Evolutionary conservation across 2,113 vertebrate species (phyloP), one percentile per base, ranked within the genome.

Genomic region (Neotragus pygmaeus): DNA sequence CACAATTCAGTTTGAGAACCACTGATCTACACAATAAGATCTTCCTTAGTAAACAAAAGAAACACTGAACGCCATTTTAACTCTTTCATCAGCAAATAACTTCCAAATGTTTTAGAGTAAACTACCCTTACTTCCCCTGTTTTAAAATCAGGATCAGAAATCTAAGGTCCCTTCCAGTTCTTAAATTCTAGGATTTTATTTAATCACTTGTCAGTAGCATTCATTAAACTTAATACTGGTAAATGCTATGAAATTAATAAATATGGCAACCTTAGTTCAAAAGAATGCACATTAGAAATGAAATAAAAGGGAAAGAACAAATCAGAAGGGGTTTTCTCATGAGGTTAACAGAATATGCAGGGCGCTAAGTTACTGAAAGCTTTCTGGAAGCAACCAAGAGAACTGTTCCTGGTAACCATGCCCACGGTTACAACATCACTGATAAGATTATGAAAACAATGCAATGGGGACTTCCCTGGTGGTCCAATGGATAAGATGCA

Each of bases 141-240:
- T 49, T 92, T 90, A 95, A 90, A 75, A 9, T 92, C 39, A 91
- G 55, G 21, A n/a, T 82, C 14, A 87, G 39, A 95, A 97, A 94
- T 90, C 55, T 57, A 96, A 83, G 27, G 19, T 81, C 17, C 30
- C 6, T 83, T 82, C 57, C 27, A 47, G 47, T 66, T 81, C 55
- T 82, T 94, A 97, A 58, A 90, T 64, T 80, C 66, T 45, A 89
- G 30, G 30, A 81, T 82, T 94, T 93, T 81, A 57, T 81, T 78
- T 47, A 75, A 47, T 77, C n/a, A 66, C 27, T 93, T 93, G 47
- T 49, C 33, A 36, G 23, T 1, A 93, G 58, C 19, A 53, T 66
- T 89, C 60, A 82, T 92, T 81, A 86, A 95, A 81, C 1, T 12
- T 77, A 92, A 90, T 17, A 88, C 19, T 92, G 51, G 51, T 60